Evolutionary conservation across 2,888 invertebrate species (phyloP).

Genomic region (Brassicogethes aeneus): DNA sequence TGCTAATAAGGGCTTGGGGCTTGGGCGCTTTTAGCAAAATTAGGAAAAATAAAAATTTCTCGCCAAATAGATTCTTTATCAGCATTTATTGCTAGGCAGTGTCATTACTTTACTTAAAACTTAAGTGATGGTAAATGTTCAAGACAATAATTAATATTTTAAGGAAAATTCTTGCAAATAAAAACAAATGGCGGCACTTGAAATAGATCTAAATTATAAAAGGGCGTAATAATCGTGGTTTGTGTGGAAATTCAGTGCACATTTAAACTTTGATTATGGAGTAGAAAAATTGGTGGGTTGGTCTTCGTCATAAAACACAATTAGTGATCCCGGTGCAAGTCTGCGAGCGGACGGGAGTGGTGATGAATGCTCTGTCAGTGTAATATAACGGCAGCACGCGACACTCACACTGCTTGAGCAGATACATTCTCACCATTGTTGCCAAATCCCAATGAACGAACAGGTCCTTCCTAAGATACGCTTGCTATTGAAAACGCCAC

Average conservation of each 20-base stretch:
- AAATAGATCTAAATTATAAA: constrained; percentile 1
- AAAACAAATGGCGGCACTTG: background rate
- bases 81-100: too few relatives aligned
- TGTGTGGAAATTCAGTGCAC: constrained; percentile 14
- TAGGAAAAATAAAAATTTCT: too few relatives aligned
- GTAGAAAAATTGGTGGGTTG: constrained; percentile 26
- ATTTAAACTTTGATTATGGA: constrained; percentile 22
- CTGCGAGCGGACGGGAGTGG: constrained; percentile 28
- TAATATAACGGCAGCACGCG: constrained; percentile 34
- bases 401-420: constrained; percentile 14
- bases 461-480: too few relatives aligned
- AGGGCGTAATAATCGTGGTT: constrained; percentile 2
- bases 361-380: constrained; percentile 34
- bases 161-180: too few relatives aligned
- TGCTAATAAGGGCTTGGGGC: too few relatives aligned
- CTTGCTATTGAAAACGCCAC: too few relatives aligned
- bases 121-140: too few relatives aligned
- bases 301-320: constrained; percentile 31
- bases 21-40: too few relatives aligned
- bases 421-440: background rate
- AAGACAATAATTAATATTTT: too few relatives aligned
- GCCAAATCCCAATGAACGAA: too few relatives aligned
- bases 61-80: too few relatives aligned
- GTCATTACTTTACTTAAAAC: too few relatives aligned
- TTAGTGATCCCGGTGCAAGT: constrained; percentile 30